These are phyloP conservation scores for Bicyclus anynana DNA, from an alignment of 1,140 invertebrate species.

Conservation along the genomic window DNA sequence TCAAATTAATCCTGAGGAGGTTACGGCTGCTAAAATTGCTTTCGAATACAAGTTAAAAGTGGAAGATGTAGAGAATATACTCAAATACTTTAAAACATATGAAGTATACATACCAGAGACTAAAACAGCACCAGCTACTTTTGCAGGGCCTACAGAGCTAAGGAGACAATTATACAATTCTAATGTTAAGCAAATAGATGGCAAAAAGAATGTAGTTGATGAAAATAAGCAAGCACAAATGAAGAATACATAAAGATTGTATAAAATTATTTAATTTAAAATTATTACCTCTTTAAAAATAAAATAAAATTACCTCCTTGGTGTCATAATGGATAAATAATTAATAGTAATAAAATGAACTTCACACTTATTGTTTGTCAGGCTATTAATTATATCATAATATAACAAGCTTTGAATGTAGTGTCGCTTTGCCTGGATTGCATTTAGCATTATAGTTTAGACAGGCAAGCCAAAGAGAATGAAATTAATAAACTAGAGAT, in stretches of 20 bases:
- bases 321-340: too few relatives aligned
- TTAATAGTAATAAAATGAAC: too few relatives aligned
- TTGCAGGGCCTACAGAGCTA: conserved; percentile 53
- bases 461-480: too few relatives aligned
- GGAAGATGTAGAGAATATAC: conserved; percentile 71
- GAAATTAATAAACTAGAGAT: too few relatives aligned
- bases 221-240: conserved; percentile 27
- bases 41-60: conserved; percentile 81
- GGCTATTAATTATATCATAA: too few relatives aligned
- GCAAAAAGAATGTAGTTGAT: conserved; percentile 25
- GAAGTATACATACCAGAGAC: conserved; percentile 62
- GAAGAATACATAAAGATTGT: conserved; percentile 1
- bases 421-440: too few relatives aligned
- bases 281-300: too few relatives aligned
- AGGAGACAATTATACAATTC: conserved; percentile 40
- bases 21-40: conserved; percentile 79
- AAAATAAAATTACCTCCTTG: background rate
- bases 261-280: background rate
- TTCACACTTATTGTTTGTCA: too few relatives aligned
- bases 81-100: conserved; percentile 67
- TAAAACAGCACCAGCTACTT: conserved; percentile 44
- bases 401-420: too few relatives aligned
- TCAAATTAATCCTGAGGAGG: conserved; percentile 77
- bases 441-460: too few relatives aligned
- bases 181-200: conserved; percentile 38